phyloP scores from a whole-genome alignment of 2,113 vertebrate species.

The Nothoprocta pentlandii region DNA sequence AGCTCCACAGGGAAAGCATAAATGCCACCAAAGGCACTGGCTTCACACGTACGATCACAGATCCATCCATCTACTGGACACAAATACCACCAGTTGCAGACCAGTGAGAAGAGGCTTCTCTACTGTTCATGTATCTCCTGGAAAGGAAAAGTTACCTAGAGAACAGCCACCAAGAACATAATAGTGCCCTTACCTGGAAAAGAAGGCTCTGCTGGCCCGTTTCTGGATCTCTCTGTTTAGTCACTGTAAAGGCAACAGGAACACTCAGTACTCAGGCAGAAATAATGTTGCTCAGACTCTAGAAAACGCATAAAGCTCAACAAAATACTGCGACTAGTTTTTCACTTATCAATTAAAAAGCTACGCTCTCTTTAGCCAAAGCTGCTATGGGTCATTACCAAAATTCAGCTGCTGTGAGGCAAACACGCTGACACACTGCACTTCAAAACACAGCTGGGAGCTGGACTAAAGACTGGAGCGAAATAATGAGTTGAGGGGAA shows the following conservation, averaged over 20 bases:
- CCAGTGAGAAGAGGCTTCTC: fast-evolving
- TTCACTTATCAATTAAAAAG: background rate
- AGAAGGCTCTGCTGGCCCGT: slow-evolving; percentile 94
- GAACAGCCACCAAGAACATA: background rate
- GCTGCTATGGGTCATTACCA: background rate
- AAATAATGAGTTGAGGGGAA: background rate
- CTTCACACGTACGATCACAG: fast-evolving
- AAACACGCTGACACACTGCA: background rate
- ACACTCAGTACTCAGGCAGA: background rate
- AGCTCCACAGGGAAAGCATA: fast-evolving
- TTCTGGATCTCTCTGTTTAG: slow-evolving; percentile 96
- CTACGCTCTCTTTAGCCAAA: background rate
- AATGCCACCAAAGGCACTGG: background rate
- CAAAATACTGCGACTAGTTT: background rate
- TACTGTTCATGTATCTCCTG: background rate
- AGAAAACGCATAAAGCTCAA: background rate
- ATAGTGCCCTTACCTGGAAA: slow-evolving; percentile 88
- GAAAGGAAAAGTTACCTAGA: background rate
- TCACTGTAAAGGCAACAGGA: slow-evolving; percentile 80
- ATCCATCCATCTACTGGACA: background rate
- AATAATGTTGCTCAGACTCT: no score
- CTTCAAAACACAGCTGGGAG: background rate
- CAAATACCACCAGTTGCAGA: background rate
- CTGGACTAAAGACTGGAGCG: background rate
- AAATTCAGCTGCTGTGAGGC: background rate